These are phyloP conservation scores for Isoperla grammatica DNA, from an alignment of 2,888 invertebrate species.

Conservation along the genomic window DNA sequence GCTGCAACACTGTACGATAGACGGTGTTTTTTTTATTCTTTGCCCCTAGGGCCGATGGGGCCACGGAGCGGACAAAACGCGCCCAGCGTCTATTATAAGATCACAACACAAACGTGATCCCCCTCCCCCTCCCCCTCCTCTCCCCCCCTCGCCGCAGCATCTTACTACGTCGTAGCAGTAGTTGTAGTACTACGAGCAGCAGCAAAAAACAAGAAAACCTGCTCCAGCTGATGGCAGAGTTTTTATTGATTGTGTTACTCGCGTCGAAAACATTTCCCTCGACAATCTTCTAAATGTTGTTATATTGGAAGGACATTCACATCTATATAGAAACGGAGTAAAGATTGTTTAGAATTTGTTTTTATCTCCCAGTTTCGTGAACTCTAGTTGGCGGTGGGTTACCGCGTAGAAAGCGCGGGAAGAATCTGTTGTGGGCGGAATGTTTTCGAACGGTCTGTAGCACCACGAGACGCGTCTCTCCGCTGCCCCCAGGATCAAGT, in stretches of 20 bases:
- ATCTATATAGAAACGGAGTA: too few relatives aligned
- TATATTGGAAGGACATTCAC: too few relatives aligned
- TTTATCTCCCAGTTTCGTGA: too few relatives aligned
- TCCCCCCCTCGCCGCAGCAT: constrained; percentile 7
- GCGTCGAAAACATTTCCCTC: not conserved
- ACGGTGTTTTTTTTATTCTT: not conserved
- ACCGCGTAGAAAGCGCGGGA: too few relatives aligned
- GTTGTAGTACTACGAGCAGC: constrained; percentile 12
- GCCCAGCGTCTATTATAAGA: constrained; percentile 11
- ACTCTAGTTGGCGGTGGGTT: too few relatives aligned
- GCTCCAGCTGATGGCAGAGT: constrained; percentile 11
- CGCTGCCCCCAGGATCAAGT: too few relatives aligned
- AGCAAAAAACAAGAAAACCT: constrained; percentile 9
- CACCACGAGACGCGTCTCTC: too few relatives aligned
- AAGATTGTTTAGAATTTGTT: too few relatives aligned
- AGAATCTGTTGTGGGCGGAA: too few relatives aligned
- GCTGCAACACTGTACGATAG: constrained; percentile 10
- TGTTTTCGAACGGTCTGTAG: too few relatives aligned
- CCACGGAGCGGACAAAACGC: constrained; percentile 8
- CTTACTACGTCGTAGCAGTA: constrained; percentile 18
- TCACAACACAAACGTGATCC: not conserved
- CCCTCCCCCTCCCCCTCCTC: constrained; percentile 6
- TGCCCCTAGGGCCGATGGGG: not conserved
- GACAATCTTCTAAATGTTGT: too few relatives aligned
- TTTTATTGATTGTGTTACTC: not conserved